Evolutionary conservation across 2,797 vertebrate genomes (phyloP), one percentile per base, ranked within the genome.

Genomic region (Scyliorhinus canicula): DNA sequence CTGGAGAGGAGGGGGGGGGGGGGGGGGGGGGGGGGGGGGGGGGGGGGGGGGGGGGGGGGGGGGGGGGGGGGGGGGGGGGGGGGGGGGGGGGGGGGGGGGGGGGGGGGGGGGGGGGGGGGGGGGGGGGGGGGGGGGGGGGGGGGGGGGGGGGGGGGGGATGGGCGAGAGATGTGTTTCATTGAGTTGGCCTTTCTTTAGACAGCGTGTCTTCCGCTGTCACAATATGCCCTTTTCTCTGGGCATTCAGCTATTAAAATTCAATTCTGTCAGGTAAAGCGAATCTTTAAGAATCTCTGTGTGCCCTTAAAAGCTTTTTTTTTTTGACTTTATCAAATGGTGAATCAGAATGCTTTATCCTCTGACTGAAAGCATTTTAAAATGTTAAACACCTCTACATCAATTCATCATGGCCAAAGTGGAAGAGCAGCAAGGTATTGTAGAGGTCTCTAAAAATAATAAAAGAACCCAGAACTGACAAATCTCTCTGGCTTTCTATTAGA

Each of bases 211-310:
- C 97, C 97, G 97, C 97, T 97, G 97, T 97, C 98, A 97, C 97
- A 96, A 96, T 95, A 95, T 97, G 97, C 96, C 97, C 97, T 97
- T 98, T 98, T 97, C 97, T 97, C 97, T 97, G 97, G 96, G 96
- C 97, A 96, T 96, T 96, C 96, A 7, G 97, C 97, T 97, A 96
- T 95, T 97, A 97, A 97, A 97, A 98, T 97, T 97, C 97, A 97
- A 97, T 97, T 98, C 98, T 98, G 97, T 98, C 97, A 98, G 97
- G 96, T 96, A 67, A 97, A 97, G 97, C 97, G 97, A 97, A 98
- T 97, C 97, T 97, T 96, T 96, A 97, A 97, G 97, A 97, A 97
- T 97, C 97, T 97, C 96, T 97, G 96, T 96, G 95, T 95, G 79
- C 95, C 65, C 95, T 95, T 95, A 96, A 97, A 97, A 97, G 97